phyloP scores from a whole-genome alignment of 2,113 vertebrate genomes.

The Melanotaenia duboulayi region DNA sequence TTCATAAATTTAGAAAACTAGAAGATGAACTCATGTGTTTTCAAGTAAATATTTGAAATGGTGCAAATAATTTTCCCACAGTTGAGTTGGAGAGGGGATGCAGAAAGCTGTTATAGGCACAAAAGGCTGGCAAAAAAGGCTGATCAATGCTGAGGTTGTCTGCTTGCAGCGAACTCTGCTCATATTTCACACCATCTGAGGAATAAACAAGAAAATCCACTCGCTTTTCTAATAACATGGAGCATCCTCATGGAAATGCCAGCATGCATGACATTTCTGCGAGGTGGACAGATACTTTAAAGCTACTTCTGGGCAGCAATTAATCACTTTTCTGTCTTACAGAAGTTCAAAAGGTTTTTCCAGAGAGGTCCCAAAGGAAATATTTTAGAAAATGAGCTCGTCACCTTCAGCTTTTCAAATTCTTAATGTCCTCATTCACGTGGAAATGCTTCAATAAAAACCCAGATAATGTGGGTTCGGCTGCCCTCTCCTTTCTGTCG shows the following conservation, averaged over 20 bases:
- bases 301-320: neutral
- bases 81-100: neutral
- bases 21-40: neutral
- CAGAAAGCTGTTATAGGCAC: neutral
- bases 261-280: neutral
- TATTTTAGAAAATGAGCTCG: neutral
- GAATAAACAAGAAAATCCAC: slow-evolving; percentile 12
- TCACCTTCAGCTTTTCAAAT: neutral
- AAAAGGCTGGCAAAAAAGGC: neutral
- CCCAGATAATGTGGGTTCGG: slow-evolving; percentile 36
- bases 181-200: slow-evolving; percentile 25
- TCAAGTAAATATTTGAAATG: slow-evolving; percentile 13
- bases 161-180: slow-evolving; percentile 7
- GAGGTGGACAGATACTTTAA: neutral
- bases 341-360: neutral
- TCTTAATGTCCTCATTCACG: slow-evolving; percentile 24
- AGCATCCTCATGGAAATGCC: neutral
- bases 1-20: neutral
- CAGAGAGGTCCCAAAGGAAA: slow-evolving; percentile 1
- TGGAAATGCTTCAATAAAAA: slow-evolving; percentile 28
- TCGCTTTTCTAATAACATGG: slow-evolving; percentile 7
- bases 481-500: slow-evolving; percentile 46
- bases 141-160: slow-evolving; percentile 2
- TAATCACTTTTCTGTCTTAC: neutral
- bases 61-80: neutral